Base-by-base conservation (phyloP, 1,140 invertebrate genomes). In the Chironomus tepperi region DNA sequence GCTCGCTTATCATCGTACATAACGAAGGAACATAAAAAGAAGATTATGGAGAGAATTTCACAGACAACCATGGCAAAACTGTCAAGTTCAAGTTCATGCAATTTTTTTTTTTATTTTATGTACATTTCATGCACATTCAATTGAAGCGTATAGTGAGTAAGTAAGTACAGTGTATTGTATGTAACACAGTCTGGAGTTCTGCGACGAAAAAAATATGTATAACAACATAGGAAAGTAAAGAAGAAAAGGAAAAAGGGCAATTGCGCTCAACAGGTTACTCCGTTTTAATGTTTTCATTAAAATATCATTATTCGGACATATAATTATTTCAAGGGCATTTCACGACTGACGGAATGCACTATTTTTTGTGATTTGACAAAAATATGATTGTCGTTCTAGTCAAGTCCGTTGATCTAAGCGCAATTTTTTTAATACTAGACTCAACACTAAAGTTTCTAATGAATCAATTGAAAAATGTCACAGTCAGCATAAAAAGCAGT, bases 231-330 rank as follows among this genome's bases (percentile, higher is more conserved):
- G 15, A 57, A 57, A 34, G 10, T 0, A 5, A 15, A 57, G 15
- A 12, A 57, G 10, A 15, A n/a, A 57, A 57, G 47, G n/a, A 57
- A 57, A 57, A 57, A 57, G 47, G 47, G 47, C 47, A 57, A 57
- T 57, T 57, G 47, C 12, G 47, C 12, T 57, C 47, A 57, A 57
- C 47, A 57, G n/a, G 47, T 57, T n/a, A 57, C 47, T 57, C 47
- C 47, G 47, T 57, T 57, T 57, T 57, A 57, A 57, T 57, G 47
- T 57, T 57, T 57, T 57, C 47, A 57, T 57, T 57, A 57, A 57
- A 57, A 57, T 57, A 57, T 57, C 47, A 57, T 57, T 57, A 57
- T 57, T 57, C 47, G 47, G 47, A 57, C 47, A 57, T 12, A 57
- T 57, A 57, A 57, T 57, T 57, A 57, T 57, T 57, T 57, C 47